A percentile compares a stretch with the other conserved stretches of the same genome.
These are phyloP conservation scores for Acrossocheilus wenchowensis DNA, from an alignment of 2,797 vertebrate species.

Conservation along the genomic window DNA sequence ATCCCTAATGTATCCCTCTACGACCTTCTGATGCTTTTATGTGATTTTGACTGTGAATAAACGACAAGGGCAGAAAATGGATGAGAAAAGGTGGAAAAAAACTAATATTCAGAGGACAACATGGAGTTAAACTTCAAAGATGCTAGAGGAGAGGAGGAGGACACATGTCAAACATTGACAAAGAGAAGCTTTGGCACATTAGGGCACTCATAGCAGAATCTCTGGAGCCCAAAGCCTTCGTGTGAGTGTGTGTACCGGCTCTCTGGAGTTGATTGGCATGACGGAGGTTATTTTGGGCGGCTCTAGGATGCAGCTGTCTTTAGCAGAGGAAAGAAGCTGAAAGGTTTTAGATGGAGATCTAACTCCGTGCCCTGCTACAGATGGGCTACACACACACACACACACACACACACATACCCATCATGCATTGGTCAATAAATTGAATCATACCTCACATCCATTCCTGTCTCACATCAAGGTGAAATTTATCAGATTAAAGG, in stretches of 20 bases:
- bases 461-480: slow-evolving; percentile 32
- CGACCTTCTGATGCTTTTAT: not conserved
- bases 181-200: slow-evolving; percentile 56
- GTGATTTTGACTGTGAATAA: not conserved
- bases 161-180: slow-evolving; percentile 52
- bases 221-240: slow-evolving; percentile 22
- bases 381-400: slow-evolving; percentile 13
- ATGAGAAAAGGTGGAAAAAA: not conserved
- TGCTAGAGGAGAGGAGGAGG: slow-evolving; percentile 30
- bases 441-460: slow-evolving; percentile 14
- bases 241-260: slow-evolving; percentile 15
- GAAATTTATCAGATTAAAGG: slow-evolving; percentile 42
- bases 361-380: slow-evolving; percentile 23
- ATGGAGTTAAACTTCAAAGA: slow-evolving; percentile 29
- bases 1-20: not conserved
- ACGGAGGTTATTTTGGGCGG: slow-evolving; percentile 55
- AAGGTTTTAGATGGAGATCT: slow-evolving; percentile 54
- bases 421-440: slow-evolving; percentile 31
- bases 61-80: not conserved
- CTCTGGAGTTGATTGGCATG: slow-evolving; percentile 49
- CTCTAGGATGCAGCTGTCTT: slow-evolving; percentile 59
- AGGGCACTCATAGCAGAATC: slow-evolving; percentile 49
- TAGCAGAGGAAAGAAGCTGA: slow-evolving; percentile 47
- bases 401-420: not conserved
- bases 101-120: not conserved